Evolutionary conservation across 2,888 invertebrate species (phyloP).

Genomic region (Diarsia dahlii): DNA sequence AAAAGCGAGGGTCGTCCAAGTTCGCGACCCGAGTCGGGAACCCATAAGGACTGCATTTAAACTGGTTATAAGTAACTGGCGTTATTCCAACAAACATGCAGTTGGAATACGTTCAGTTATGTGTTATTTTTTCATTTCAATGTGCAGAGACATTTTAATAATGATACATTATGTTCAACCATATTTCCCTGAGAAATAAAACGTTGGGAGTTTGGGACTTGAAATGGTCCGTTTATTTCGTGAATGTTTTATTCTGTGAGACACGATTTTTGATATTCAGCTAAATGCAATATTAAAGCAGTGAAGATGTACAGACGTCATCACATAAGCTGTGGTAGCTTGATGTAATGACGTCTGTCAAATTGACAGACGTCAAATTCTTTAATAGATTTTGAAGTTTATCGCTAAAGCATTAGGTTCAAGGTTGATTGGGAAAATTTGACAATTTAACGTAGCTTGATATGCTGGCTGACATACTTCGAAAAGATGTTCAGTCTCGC

Average conservation of each 20-base stretch:
- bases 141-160: constrained; percentile 65
- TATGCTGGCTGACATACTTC: neutral
- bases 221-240: constrained; percentile 26
- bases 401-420: too few relatives aligned
- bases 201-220: constrained; percentile 19
- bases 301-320: too few relatives aligned
- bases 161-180: constrained; percentile 56
- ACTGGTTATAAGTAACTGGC: constrained; percentile 67
- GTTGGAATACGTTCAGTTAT: constrained; percentile 60
- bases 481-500: neutral
- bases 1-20: constrained; percentile 48
- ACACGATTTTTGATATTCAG: constrained; percentile 24
- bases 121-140: constrained; percentile 65
- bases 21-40: constrained; percentile 36
- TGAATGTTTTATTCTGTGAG: constrained; percentile 31
- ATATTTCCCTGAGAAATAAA: constrained; percentile 53
- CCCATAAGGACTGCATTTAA: constrained; percentile 64
- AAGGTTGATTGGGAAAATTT: too few relatives aligned
- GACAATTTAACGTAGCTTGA: too few relatives aligned
- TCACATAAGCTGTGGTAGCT: too few relatives aligned
- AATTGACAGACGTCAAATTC: too few relatives aligned
- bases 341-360: too few relatives aligned
- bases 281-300: too few relatives aligned
- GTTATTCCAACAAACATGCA: constrained; percentile 62
- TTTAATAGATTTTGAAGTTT: too few relatives aligned